These are phyloP conservation scores for Limnodromus scolopaceus DNA, from an alignment of 2,797 vertebrate species.

Conservation along the genomic window DNA sequence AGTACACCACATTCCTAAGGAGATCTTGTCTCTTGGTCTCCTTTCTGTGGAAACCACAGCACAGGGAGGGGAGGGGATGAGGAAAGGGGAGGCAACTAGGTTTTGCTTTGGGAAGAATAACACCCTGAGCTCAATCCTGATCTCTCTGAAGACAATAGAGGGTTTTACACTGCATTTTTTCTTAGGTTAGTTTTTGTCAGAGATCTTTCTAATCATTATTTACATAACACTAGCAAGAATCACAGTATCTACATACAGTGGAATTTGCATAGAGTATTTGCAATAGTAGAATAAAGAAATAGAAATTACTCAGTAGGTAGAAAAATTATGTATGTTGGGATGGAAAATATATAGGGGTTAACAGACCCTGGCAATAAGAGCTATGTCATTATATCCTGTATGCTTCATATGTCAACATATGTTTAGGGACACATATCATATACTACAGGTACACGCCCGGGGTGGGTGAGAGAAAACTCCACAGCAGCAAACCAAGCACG, in stretches of 20 bases:
- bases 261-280: neutral
- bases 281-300: neutral
- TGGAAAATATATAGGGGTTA: neutral
- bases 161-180: neutral
- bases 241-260: neutral
- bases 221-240: neutral
- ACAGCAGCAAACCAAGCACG: fast-evolving
- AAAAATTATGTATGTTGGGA: neutral
- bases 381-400: no score
- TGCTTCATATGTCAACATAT: neutral
- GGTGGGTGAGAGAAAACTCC: neutral
- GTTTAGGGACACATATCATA: neutral
- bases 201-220: neutral
- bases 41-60: neutral
- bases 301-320: neutral
- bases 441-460: neutral
- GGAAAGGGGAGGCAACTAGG: neutral
- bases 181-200: neutral
- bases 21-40: neutral
- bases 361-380: neutral
- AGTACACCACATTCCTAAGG: neutral
- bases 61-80: neutral
- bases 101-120: neutral
- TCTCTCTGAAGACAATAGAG: neutral
- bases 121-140: neutral